A percentile compares a stretch with the other conserved stretches of the same genome.
These are phyloP conservation scores for Caligus rogercresseyi DNA, from an alignment of 1,140 invertebrate species.

Conservation along the genomic window DNA sequence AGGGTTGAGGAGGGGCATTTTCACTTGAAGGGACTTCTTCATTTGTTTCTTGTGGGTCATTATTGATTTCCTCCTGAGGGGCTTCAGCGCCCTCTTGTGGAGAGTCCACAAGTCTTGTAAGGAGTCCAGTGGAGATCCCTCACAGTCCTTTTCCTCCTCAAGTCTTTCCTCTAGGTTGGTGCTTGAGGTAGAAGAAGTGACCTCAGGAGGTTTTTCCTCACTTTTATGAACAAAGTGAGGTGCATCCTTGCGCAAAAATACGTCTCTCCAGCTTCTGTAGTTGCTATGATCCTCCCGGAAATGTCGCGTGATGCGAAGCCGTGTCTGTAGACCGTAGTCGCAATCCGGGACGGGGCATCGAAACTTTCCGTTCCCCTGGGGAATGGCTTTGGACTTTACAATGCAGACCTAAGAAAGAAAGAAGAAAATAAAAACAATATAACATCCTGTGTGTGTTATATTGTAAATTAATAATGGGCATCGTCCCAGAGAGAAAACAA, in stretches of 20 bases:
- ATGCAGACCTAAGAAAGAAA: conserved; percentile 9
- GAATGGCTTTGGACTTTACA: conserved; percentile 9
- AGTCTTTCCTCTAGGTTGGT: too few species aligned
- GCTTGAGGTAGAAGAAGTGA: neutral
- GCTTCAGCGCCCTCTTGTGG: neutral
- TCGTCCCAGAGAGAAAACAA: too few species aligned
- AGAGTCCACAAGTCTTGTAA: neutral
- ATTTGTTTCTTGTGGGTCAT: neutral
- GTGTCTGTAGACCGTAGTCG: neutral
- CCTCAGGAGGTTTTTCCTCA: neutral
- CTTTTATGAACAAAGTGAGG: conserved; percentile 3
- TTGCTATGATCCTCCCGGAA: conserved; percentile 11
- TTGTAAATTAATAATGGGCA: too few species aligned
- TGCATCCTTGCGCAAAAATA: conserved; percentile 10
- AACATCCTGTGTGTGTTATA: too few species aligned
- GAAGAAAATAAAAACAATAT: neutral
- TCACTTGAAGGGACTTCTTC: neutral
- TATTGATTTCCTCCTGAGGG: neutral
- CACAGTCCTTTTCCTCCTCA: too few species aligned
- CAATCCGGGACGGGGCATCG: conserved; percentile 13
- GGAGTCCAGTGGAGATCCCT: too few species aligned
- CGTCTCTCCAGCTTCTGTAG: conserved; percentile 13
- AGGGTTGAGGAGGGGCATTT: neutral
- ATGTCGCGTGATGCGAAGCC: neutral
- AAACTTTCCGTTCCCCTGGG: neutral